phyloP scores from a whole-genome alignment of 2,797 vertebrate species.

The Phoeniculus purpureus region DNA sequence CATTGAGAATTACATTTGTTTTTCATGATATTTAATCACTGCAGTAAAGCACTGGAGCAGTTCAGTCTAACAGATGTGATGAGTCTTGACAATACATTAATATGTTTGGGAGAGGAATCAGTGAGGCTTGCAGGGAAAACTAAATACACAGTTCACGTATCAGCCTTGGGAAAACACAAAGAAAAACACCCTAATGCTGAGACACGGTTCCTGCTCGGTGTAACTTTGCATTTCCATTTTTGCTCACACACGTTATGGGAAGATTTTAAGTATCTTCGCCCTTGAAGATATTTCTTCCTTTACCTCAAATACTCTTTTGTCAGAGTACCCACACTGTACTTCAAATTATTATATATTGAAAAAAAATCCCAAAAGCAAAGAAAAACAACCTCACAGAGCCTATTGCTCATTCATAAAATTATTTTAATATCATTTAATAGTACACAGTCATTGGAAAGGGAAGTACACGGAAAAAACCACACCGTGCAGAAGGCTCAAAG shows the following conservation, averaged over 20 bases:
- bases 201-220: background rate
- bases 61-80: background rate
- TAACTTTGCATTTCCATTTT: background rate
- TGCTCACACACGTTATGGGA: background rate
- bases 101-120: background rate
- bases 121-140: background rate
- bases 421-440: background rate
- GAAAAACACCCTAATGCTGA: background rate
- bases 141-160: background rate
- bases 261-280: background rate
- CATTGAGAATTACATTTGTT: background rate
- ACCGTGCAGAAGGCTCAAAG: background rate
- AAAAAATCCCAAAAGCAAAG: background rate
- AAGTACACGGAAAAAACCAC: background rate
- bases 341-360: background rate
- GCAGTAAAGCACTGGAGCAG: background rate
- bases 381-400: background rate
- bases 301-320: background rate
- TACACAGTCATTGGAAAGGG: background rate
- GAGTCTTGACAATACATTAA: background rate
- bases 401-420: background rate
- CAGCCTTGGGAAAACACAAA: background rate
- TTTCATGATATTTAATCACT: background rate
- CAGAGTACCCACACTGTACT: background rate
- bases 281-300: background rate